Evolutionary conservation across 35 echinoderm and acorn worm species (phyloP).

Genomic region (Lytechinus variegatus): DNA sequence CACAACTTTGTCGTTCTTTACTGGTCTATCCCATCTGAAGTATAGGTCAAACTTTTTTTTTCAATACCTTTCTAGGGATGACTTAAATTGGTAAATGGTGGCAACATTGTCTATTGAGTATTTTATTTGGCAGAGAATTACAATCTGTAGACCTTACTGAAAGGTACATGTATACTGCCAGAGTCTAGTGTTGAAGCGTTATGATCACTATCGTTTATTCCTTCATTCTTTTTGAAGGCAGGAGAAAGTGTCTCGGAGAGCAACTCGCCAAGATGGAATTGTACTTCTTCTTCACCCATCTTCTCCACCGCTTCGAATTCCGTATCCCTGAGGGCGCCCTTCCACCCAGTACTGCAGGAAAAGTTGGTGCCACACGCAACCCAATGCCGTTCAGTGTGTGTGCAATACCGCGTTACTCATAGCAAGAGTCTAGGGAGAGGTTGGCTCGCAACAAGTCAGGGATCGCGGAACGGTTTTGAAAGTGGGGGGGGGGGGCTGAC

Average conservation of each 20-base stretch:
- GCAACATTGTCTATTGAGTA: too few relatives aligned
- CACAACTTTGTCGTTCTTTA: too few relatives aligned
- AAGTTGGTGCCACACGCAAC: conserved; percentile 62
- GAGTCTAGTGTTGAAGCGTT: neutral
- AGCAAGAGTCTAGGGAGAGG: neutral
- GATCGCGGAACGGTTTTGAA: too few relatives aligned
- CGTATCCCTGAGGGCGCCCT: conserved; percentile 49
- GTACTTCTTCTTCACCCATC: conserved; percentile 69
- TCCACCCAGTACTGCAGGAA: conserved; percentile 60
- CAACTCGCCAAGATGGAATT: conserved; percentile 81
- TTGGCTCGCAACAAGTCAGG: too few relatives aligned
- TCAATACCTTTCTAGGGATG: too few relatives aligned
- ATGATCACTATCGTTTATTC: neutral
- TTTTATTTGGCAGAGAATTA: too few relatives aligned
- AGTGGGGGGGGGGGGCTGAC: too few relatives aligned
- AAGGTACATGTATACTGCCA: too few relatives aligned
- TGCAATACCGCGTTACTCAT: conserved; percentile 26
- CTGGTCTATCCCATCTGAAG: too few relatives aligned
- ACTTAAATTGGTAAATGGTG: too few relatives aligned
- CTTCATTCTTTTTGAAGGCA: conserved; percentile 55
- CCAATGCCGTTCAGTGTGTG: conserved; percentile 57
- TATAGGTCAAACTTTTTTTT: too few relatives aligned
- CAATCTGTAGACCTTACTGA: too few relatives aligned
- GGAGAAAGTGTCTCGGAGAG: conserved; percentile 66
- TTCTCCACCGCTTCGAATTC: conserved; percentile 70